Evolutionary conservation across 2,888 invertebrate species (phyloP).

Genomic region (Eupelmus urozonus): DNA sequence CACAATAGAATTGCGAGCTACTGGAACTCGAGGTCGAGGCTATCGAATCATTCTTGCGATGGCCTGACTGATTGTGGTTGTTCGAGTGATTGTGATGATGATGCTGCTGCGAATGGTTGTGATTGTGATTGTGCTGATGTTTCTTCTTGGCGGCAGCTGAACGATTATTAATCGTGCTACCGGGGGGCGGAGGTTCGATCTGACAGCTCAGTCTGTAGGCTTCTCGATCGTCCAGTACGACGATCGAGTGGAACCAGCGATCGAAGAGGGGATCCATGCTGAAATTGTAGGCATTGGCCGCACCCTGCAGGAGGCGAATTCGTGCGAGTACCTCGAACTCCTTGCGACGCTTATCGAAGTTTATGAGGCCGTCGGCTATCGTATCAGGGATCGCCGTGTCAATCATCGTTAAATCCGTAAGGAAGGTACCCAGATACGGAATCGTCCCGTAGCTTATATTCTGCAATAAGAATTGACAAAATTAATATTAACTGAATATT

Average conservation of each 20-base stretch:
- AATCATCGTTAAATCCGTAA: constrained; percentile 99
- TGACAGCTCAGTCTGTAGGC: constrained; percentile 93
- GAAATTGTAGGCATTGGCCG: constrained; percentile 96
- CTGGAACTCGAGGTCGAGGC: constrained; percentile 92
- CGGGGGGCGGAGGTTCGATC: constrained; percentile 85
- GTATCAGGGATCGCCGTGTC: constrained; percentile 96
- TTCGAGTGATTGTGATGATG: constrained; percentile 51
- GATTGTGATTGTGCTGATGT: constrained; percentile 57
- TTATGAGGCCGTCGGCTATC: constrained; percentile 90
- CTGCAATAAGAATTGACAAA: constrained; percentile 73
- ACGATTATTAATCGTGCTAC: constrained; percentile 71
- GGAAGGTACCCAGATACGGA: constrained; percentile 97
- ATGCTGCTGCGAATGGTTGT: constrained; percentile 39
- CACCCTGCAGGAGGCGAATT: constrained; percentile 95
- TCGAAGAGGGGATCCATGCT: constrained; percentile 92
- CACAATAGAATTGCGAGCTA: constrained; percentile 93
- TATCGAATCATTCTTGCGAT: constrained; percentile 94
- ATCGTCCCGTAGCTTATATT: constrained; percentile 95
- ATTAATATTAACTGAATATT: too few relatives aligned
- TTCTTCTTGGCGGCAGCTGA: constrained; percentile 77
- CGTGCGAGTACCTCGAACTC: constrained; percentile 99
- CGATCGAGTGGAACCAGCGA: constrained; percentile 95
- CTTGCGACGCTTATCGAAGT: constrained; percentile 98
- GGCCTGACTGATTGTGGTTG: constrained; percentile 79
- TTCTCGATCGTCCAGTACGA: constrained; percentile 94